Percentiles rank a stretch among this genome's conserved stretches.
Conservation (phyloP, 1,140 invertebrate species). For the Neodiprion virginianus region DNA sequence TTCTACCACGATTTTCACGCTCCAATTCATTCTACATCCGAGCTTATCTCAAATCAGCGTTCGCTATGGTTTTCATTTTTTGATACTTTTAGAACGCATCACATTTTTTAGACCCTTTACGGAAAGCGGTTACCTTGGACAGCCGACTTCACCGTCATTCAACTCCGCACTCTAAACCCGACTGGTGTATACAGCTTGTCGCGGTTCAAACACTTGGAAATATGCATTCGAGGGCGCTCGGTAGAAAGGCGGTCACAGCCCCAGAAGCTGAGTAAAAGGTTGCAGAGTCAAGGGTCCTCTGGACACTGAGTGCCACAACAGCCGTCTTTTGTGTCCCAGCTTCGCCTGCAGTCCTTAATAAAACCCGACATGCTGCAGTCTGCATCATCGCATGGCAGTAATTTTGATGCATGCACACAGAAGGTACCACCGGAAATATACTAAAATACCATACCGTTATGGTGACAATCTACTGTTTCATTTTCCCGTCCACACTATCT, state of each 20-base stretch:
- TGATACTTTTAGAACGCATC: neutral
- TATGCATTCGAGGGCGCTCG: conserved; percentile 31
- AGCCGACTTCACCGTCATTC: no score
- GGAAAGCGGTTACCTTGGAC: no score
- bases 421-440: no score
- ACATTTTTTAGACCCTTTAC: no score
- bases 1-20: no score
- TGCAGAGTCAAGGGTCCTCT: conserved; percentile 8
- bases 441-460: no score
- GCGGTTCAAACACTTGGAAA: conserved; percentile 30
- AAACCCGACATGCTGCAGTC: neutral
- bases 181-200: neutral
- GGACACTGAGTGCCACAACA: neutral
- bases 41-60: neutral
- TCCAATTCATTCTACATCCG: no score
- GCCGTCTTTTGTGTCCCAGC: neutral
- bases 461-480: no score
- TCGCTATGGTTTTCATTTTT: neutral
- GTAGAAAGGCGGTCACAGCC: conserved; percentile 19
- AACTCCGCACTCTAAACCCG: no score
- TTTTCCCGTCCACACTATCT: no score
- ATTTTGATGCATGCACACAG: no score
- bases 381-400: no score
- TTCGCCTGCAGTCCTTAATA: neutral
- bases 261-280: conserved; percentile 34